Percentiles rank a stretch among this genome's conserved stretches.
phyloP scores from a whole-genome alignment of 1,140 invertebrate species.

The Trichonephila clavipes region DNA sequence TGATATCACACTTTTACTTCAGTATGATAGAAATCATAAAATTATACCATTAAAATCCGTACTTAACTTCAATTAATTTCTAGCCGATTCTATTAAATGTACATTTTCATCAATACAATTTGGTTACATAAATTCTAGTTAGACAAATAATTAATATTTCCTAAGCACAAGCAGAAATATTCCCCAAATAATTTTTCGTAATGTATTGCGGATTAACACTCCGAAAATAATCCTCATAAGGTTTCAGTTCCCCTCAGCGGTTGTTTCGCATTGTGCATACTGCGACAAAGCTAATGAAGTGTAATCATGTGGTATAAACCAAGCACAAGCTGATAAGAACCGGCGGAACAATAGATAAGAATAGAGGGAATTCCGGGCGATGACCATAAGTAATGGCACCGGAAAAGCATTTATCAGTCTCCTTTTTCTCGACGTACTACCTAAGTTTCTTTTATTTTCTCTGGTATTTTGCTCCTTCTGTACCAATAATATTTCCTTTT shows the following conservation, averaged over 20 bases:
- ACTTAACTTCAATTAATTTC: too few species aligned
- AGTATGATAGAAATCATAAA: too few species aligned
- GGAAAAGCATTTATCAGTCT: constrained; percentile 68
- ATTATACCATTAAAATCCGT: too few species aligned
- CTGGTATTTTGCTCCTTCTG: constrained; percentile 51
- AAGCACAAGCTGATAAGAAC: constrained; percentile 59
- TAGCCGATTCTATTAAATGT: too few species aligned
- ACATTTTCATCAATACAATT: too few species aligned
- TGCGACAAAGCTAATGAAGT: constrained; percentile 44
- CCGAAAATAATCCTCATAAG: neutral
- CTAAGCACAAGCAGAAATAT: neutral
- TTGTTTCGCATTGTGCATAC: constrained; percentile 25
- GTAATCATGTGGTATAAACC: constrained; percentile 28
- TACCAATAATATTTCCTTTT: constrained; percentile 62
- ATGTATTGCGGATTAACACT: neutral
- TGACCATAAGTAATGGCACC: constrained; percentile 66
- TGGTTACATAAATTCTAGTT: too few species aligned
- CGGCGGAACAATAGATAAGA: constrained; percentile 58
- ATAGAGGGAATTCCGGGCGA: constrained; percentile 41
- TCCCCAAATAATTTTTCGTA: neutral
- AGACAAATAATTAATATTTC: too few species aligned
- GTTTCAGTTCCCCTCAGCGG: neutral
- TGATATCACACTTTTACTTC: too few species aligned
- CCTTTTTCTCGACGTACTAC: constrained; percentile 41
- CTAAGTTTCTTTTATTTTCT: constrained; percentile 43